Conservation (phyloP, 2,888 invertebrate genomes). For the Deroplatys truncata region DNA sequence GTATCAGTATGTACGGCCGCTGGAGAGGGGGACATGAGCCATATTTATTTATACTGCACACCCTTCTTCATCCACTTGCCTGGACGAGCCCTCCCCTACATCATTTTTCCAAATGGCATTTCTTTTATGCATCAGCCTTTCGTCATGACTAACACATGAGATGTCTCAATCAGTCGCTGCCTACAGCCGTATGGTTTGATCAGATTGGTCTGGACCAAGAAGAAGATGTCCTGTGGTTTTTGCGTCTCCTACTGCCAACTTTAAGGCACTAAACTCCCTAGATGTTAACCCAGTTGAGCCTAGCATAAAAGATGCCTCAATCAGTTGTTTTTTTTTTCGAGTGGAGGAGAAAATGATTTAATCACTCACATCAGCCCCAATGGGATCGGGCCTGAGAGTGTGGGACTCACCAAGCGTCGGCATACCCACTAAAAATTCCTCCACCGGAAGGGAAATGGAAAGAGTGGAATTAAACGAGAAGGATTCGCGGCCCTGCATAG, state of each 20-base stretch:
- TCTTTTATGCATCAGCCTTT: conserved; percentile 17
- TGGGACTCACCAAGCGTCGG: no score
- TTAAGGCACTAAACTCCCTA: neutral
- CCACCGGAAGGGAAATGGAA: no score
- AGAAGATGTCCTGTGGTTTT: neutral
- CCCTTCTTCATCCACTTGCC: conserved; percentile 23
- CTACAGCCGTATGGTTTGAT: neutral
- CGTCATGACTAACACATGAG: conserved; percentile 14
- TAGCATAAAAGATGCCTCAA: no score
- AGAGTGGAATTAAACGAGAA: no score
- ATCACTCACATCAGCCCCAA: no score
- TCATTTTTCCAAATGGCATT: conserved; percentile 14
- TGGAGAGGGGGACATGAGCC: neutral
- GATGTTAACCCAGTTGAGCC: no score
- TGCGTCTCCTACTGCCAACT: neutral
- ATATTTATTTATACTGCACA: neutral
- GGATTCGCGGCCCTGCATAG: no score
- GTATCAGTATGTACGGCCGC: neutral
- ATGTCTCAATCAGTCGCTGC: conserved; percentile 9
- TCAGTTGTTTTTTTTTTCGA: no score
- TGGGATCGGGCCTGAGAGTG: no score
- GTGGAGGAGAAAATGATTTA: no score
- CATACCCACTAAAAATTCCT: no score
- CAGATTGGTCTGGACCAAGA: neutral
- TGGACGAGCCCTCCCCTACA: conserved; percentile 16